Conservation (phyloP, 2,113 vertebrate species). For the Sinosuthora webbiana region DNA sequence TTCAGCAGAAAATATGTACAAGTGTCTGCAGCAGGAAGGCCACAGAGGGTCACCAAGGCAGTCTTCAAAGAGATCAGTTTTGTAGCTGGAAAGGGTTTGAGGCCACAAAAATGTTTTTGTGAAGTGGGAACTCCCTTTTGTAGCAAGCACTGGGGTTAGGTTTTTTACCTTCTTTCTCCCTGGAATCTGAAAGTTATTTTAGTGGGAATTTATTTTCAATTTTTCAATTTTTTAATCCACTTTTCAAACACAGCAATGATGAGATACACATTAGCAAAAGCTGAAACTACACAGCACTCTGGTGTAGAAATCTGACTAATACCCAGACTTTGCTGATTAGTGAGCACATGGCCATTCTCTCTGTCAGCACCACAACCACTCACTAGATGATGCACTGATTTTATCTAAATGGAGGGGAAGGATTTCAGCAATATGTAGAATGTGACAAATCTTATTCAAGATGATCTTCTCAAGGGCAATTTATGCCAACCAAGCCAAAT, state of each 20-base stretch:
- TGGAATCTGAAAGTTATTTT: neutral
- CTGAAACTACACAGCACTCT: neutral
- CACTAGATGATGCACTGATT: neutral
- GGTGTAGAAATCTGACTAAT: neutral
- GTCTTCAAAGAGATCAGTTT: neutral
- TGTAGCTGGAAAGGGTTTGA: neutral
- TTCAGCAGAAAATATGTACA: conserved; percentile 4
- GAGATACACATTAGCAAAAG: neutral
- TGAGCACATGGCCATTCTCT: neutral
- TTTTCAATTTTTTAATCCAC: neutral
- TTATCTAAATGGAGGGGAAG: neutral
- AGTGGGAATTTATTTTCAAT: neutral
- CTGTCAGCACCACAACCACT: neutral
- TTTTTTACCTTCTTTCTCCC: neutral
- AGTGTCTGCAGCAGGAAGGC: neutral
- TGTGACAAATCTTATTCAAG: neutral
- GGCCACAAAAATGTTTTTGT: neutral
- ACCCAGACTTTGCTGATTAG: neutral
- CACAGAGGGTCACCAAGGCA: neutral
- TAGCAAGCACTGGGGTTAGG: neutral
- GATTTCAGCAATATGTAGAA: conserved; percentile 23
- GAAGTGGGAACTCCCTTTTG: neutral
- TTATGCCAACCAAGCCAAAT: neutral
- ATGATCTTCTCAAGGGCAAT: neutral
- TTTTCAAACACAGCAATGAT: neutral